These are phyloP conservation scores for Heliconius sara DNA, from an alignment of 2,888 invertebrate genomes.

Conservation along the genomic window DNA sequence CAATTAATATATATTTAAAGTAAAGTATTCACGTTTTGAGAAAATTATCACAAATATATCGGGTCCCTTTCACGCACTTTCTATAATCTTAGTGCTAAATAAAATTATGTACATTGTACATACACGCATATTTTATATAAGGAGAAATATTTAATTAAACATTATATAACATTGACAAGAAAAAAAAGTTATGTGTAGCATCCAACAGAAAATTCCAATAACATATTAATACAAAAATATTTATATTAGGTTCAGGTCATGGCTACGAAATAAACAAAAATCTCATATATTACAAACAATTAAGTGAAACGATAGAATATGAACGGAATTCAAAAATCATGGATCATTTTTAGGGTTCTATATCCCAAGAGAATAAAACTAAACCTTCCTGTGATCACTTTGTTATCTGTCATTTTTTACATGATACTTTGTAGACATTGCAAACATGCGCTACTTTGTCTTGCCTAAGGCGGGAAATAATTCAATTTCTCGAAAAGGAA, in stretches of 20 bases:
- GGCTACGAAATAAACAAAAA: not conserved
- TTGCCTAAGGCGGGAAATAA: no score
- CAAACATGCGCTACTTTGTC: no score
- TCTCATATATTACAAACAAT: not conserved
- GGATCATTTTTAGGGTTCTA: not conserved
- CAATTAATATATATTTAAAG: not conserved
- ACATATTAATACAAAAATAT: not conserved
- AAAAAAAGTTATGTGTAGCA: not conserved
- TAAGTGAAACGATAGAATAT: not conserved
- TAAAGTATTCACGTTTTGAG: not conserved
- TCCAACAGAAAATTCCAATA: not conserved
- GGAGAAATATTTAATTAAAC: not conserved
- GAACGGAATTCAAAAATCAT: not conserved
- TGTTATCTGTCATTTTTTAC: no score
- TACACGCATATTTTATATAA: not conserved
- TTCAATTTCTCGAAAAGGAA: not conserved
- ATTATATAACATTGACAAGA: no score
- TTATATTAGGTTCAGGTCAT: not conserved
- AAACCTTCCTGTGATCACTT: no score
- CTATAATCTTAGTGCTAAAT: not conserved
- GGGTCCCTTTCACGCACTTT: not conserved
- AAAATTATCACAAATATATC: not conserved
- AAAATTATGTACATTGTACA: no score
- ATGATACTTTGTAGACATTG: no score
- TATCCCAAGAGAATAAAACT: no score